Evolutionary conservation across 2,888 invertebrate genomes (phyloP).

Genomic region (Cryptophagus acutangulus): DNA sequence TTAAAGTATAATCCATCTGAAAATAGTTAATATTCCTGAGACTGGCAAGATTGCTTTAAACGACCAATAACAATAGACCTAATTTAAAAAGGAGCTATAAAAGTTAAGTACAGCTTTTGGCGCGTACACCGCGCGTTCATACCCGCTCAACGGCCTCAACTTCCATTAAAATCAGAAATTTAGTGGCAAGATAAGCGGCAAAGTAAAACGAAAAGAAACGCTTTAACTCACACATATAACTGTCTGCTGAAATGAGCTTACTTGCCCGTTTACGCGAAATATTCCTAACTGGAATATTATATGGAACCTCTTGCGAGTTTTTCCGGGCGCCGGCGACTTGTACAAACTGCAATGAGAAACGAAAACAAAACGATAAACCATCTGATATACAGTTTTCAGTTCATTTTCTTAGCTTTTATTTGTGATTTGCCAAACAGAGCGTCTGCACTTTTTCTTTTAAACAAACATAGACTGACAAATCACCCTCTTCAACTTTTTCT

Average conservation of each 20-base stretch:
- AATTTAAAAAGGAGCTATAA: slow-evolving; percentile 47
- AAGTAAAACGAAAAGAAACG: slow-evolving; percentile 48
- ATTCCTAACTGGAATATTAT: slow-evolving; percentile 43
- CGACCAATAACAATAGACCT: slow-evolving; percentile 47
- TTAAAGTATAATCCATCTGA: slow-evolving; percentile 39
- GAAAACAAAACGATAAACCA: slow-evolving; percentile 49
- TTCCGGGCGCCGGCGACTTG: slow-evolving; percentile 40
- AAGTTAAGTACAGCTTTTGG: slow-evolving; percentile 44
- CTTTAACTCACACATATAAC: slow-evolving; percentile 48
- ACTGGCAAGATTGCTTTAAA: slow-evolving; percentile 45
- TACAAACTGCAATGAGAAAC: slow-evolving; percentile 43
- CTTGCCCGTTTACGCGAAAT: slow-evolving; percentile 44
- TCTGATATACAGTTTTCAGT: slow-evolving; percentile 46
- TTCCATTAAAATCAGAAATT: slow-evolving; percentile 58
- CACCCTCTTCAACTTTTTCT: no score
- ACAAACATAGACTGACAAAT: slow-evolving; percentile 34
- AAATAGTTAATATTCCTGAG: slow-evolving; percentile 42
- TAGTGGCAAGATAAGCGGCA: slow-evolving; percentile 53
- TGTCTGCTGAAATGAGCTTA: slow-evolving; percentile 45
- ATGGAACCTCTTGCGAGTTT: slow-evolving; percentile 38
- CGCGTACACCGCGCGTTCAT: slow-evolving; percentile 33
- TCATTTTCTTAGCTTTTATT: slow-evolving; percentile 45
- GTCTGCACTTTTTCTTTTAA: slow-evolving; percentile 35
- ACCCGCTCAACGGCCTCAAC: slow-evolving; percentile 49
- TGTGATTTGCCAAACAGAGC: slow-evolving; percentile 41